These are phyloP conservation scores for Cebidichthys violaceus DNA, from an alignment of 2,113 vertebrate species.

Conservation along the genomic window DNA sequence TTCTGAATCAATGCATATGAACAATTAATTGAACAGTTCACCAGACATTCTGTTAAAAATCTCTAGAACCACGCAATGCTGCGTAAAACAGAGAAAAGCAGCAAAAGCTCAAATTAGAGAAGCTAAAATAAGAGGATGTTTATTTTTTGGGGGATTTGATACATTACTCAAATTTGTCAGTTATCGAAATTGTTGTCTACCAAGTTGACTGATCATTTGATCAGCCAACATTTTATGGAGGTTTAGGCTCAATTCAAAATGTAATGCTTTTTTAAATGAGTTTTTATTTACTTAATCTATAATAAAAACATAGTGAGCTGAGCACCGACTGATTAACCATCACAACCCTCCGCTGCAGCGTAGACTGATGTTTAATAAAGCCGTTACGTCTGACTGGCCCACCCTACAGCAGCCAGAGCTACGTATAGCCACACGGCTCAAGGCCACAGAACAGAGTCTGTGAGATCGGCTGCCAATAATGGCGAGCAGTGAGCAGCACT, in stretches of 20 bases:
- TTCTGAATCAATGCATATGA: not conserved
- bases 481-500: conserved; percentile 36
- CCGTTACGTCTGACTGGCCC: conserved; percentile 22
- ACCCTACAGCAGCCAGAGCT: conserved; percentile 30
- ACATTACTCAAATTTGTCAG: too few species aligned
- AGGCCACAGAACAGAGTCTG: conserved; percentile 42
- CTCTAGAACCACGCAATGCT: not conserved
- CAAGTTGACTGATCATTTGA: not conserved
- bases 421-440: conserved; percentile 21
- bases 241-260: not conserved
- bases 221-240: not conserved
- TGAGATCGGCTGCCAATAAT: conserved; percentile 54
- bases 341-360: not conserved
- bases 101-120: not conserved
- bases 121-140: not conserved
- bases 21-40: not conserved
- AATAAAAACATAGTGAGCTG: not conserved
- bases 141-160: not conserved
- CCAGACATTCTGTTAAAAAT: not conserved
- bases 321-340: not conserved
- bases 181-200: not conserved
- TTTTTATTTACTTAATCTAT: not conserved
- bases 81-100: not conserved
- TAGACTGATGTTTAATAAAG: conserved; percentile 2
- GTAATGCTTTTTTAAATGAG: not conserved